A percentile compares a stretch with the other conserved stretches of the same genome.
Evolutionary conservation across 2,797 vertebrate genomes (phyloP).

Genomic region (Sebastes umbrosus): DNA sequence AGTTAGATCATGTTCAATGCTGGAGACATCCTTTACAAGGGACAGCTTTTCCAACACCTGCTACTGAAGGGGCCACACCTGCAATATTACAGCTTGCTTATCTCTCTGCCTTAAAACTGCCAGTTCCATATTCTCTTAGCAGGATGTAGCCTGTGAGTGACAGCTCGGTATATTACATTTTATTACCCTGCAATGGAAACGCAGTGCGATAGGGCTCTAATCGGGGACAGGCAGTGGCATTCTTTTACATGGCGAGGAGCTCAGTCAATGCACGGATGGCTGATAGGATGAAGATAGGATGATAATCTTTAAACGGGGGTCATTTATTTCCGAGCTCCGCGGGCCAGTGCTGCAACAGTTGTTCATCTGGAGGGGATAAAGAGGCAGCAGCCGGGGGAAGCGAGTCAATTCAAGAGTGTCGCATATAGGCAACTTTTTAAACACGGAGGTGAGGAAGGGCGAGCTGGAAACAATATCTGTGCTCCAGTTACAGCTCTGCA

Average conservation of each 20-base stretch:
- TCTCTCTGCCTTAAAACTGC: conserved; percentile 46
- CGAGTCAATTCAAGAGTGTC: conserved; percentile 57
- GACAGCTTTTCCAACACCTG: conserved; percentile 3
- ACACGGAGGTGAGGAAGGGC: conserved; percentile 32
- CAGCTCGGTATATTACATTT: conserved; percentile 68
- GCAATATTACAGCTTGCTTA: conserved; percentile 53
- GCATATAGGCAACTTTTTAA: conserved; percentile 15
- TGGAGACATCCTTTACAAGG: conserved; percentile 3
- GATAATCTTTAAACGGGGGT: conserved; percentile 68
- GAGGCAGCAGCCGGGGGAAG: conserved; percentile 34
- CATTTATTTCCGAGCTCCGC: conserved; percentile 62
- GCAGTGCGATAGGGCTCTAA: conserved; percentile 63
- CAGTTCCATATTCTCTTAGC: conserved; percentile 61
- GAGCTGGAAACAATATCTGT: conserved; percentile 37
- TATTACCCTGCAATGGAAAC: conserved; percentile 60
- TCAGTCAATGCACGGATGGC: conserved; percentile 43
- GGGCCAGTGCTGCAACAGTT: conserved; percentile 49
- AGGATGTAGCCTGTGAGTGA: conserved; percentile 58
- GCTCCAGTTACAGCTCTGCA: conserved; percentile 16
- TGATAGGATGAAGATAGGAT: conserved; percentile 57
- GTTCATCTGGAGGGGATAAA: conserved; percentile 59
- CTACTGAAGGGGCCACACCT: conserved; percentile 27
- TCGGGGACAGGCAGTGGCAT: conserved; percentile 62
- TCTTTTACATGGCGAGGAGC: conserved; percentile 53
- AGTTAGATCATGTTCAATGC: neutral